Evolutionary conservation across 2,888 invertebrate genomes (phyloP).

Genomic region (Spodoptera exigua): DNA sequence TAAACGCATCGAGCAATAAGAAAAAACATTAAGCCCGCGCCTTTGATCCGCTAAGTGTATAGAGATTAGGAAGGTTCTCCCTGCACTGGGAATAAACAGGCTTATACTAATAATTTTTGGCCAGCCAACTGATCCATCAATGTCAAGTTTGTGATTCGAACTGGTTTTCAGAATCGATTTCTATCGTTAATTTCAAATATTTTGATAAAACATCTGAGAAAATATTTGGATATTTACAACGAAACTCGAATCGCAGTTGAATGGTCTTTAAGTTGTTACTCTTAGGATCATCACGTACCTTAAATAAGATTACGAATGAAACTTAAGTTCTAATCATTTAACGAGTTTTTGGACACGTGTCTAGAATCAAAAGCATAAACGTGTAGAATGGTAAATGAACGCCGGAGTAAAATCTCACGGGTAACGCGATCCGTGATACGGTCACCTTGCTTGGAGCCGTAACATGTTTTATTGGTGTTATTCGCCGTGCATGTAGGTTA

Average conservation of each 20-base stretch:
- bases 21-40: conserved; percentile 11
- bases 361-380: too few species aligned
- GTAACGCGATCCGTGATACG: conserved; percentile 38
- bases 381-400: neutral
- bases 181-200: neutral
- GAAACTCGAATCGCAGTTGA: too few species aligned
- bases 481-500: conserved; percentile 46
- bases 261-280: too few species aligned
- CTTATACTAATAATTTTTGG: neutral
- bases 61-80: too few species aligned
- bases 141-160: conserved; percentile 33
- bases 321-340: too few species aligned
- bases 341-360: too few species aligned
- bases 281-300: too few species aligned
- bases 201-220: too few species aligned
- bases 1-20: conserved; percentile 4
- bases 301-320: too few species aligned
- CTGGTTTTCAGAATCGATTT: conserved; percentile 37
- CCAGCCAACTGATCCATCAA: conserved; percentile 42
- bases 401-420: conserved; percentile 34
- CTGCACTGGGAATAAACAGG: too few species aligned
- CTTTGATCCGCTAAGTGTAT: neutral
- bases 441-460: conserved; percentile 38
- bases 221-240: too few species aligned
- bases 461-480: conserved; percentile 52